phyloP scores from a whole-genome alignment of 2,888 invertebrate genomes.

The Anticlea derivata region DNA sequence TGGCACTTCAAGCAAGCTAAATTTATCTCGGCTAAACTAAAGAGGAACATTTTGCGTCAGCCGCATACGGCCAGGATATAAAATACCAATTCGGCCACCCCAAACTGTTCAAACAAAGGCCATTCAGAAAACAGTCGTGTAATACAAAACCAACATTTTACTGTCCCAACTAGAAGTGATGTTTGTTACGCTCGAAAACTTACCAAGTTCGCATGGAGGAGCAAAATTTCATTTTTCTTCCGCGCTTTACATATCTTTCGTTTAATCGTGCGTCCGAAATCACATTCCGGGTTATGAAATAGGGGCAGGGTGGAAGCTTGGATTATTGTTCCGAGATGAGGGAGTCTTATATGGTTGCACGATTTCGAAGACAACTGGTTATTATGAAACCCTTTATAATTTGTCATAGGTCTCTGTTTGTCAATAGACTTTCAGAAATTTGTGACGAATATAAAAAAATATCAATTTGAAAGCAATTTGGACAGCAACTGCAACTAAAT shows the following conservation, averaged over 20 bases:
- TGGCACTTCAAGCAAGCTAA: too few relatives aligned
- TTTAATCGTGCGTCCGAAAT: constrained; percentile 59
- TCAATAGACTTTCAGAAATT: too few relatives aligned
- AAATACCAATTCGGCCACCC: constrained; percentile 20
- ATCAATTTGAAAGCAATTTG: too few relatives aligned
- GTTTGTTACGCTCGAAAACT: constrained; percentile 28
- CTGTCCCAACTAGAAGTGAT: constrained; percentile 27
- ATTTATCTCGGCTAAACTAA: not conserved
- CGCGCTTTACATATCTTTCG: constrained; percentile 44
- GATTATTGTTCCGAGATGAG: not conserved
- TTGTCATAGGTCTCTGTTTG: too few relatives aligned
- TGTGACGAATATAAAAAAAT: too few relatives aligned
- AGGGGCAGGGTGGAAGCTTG: constrained; percentile 34
- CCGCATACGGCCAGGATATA: constrained; percentile 20
- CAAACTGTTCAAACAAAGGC: constrained; percentile 26
- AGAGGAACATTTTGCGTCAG: constrained; percentile 6
- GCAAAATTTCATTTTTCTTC: constrained; percentile 34
- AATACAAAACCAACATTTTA: constrained; percentile 29
- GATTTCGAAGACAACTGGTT: too few relatives aligned
- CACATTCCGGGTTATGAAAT: constrained; percentile 55
- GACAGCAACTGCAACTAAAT: too few relatives aligned
- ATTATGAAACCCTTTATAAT: too few relatives aligned
- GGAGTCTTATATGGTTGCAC: too few relatives aligned
- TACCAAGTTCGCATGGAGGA: constrained; percentile 19
- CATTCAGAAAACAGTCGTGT: constrained; percentile 26